These are phyloP conservation scores for Diadegma fenestrale DNA, from an alignment of 2,888 invertebrate genomes.

Conservation along the genomic window DNA sequence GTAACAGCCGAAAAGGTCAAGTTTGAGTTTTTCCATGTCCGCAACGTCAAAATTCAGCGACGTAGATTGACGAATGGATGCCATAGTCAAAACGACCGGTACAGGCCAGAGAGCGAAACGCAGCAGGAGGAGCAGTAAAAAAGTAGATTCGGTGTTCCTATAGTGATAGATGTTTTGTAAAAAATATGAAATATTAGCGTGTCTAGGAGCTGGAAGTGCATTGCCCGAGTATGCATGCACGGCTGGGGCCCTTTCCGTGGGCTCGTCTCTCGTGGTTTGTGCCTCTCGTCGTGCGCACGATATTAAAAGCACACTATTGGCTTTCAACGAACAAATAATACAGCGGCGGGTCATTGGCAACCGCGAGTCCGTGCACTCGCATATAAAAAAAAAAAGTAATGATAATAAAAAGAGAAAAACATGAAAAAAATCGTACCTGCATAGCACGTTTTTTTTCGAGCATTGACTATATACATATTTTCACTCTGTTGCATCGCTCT, in stretches of 20 bases:
- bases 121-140: slow-evolving; percentile 24
- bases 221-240: slow-evolving; percentile 24
- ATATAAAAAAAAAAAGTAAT: slow-evolving; percentile 28
- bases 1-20: not conserved
- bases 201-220: slow-evolving; percentile 40
- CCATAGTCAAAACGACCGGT: not conserved
- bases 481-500: slow-evolving; percentile 55
- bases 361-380: slow-evolving; percentile 53
- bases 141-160: slow-evolving; percentile 14
- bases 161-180: not conserved
- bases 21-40: slow-evolving; percentile 7
- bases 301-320: slow-evolving; percentile 67
- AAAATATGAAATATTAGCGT: slow-evolving; percentile 30
- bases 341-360: slow-evolving; percentile 64
- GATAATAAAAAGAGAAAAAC: slow-evolving; percentile 1
- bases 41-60: slow-evolving; percentile 33
- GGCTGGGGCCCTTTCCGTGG: slow-evolving; percentile 37
- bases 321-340: slow-evolving; percentile 64
- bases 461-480: slow-evolving; percentile 19
- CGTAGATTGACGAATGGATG: slow-evolving; percentile 46
- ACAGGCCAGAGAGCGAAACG: slow-evolving; percentile 18
- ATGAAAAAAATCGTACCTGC: slow-evolving; percentile 49
- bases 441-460: slow-evolving; percentile 48
- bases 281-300: slow-evolving; percentile 38
- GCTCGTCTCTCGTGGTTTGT: slow-evolving; percentile 22